phyloP scores from a whole-genome alignment of 2,113 vertebrate genomes.

The Chaenocephalus aceratus region DNA sequence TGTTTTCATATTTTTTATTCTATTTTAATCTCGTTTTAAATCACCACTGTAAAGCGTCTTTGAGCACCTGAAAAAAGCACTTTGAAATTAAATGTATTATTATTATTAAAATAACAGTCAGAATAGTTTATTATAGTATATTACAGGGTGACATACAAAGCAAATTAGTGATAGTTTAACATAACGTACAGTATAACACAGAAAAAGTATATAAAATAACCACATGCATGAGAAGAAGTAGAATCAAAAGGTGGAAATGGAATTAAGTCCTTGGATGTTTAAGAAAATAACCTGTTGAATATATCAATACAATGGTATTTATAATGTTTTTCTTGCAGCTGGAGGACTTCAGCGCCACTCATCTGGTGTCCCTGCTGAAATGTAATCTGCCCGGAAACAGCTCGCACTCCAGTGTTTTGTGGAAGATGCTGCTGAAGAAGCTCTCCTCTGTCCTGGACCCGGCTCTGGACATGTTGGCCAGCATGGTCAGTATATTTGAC shows the following conservation, averaged over 20 bases:
- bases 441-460: slow-evolving; percentile 61
- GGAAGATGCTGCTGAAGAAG: slow-evolving; percentile 78
- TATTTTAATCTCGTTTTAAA: too few relatives aligned
- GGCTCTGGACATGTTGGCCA: slow-evolving; percentile 71
- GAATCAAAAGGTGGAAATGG: too few relatives aligned
- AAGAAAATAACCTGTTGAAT: too few relatives aligned
- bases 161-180: not conserved
- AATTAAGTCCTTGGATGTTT: too few relatives aligned
- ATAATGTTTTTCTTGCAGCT: slow-evolving; percentile 44
- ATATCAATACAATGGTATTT: too few relatives aligned
- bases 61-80: too few relatives aligned
- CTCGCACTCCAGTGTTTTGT: slow-evolving; percentile 64
- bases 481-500: slow-evolving; percentile 42
- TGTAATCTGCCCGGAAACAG: slow-evolving; percentile 71
- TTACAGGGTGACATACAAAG: too few relatives aligned
- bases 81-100: too few relatives aligned
- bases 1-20: too few relatives aligned
- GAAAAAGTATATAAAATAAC: not conserved
- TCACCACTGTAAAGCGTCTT: too few relatives aligned
- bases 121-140: not conserved
- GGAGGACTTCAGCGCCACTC: slow-evolving; percentile 59
- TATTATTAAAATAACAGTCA: not conserved
- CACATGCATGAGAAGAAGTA: not conserved
- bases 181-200: not conserved
- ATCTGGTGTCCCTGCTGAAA: slow-evolving; percentile 70